Base-by-base conservation (phyloP, 2,797 vertebrate genomes). In the Corythornis leucogaster region DNA sequence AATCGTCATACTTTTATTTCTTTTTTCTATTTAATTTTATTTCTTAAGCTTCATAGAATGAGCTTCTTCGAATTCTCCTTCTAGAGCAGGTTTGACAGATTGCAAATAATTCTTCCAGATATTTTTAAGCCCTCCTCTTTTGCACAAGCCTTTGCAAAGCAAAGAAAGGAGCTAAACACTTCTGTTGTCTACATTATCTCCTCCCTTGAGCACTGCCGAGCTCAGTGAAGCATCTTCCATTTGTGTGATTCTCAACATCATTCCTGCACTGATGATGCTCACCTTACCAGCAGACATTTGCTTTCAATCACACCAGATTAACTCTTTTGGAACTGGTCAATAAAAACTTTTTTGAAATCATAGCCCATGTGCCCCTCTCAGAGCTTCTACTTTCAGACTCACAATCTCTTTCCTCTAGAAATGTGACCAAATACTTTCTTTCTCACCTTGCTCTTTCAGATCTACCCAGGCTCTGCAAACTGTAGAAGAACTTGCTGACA, bases 231-330 rank as follows among this genome's bases (percentile, higher is more conserved):
- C 46, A 70, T 58, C 53, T 86, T 19, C 22, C 3, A 1, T 67
- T 82, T 77, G 33, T 19, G 5, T 4, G n/a, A 30, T 54, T 42
- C 67, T 51, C 40, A 42, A 1, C n/a, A 68, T 16, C 17, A 58
- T 68, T 31, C 51, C 50, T 54, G 31, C 40, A 30, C 14, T 0
- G 0, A 21, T 17, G n/a, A 25, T 18, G 62, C 31, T 91, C 57
- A 73, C 71, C 50, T 20, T 45, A 14, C 0, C 0, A 82, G 33
- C 3, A 2, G 20, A 31, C 15, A 8, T 28, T 70, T 66, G 42
- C 51, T 70, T 30, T 74, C 26, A 24, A 57, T 78, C 42, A 51
- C 22, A 46, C 4, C 15, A 31, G 40, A 54, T 12, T 31, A 43
- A 19, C 26, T n/a, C 6, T 35, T 12, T 21, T 66, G 55, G 50